Base-by-base conservation (phyloP, 1,140 invertebrate species). In the Lasioglossum albipes region DNA sequence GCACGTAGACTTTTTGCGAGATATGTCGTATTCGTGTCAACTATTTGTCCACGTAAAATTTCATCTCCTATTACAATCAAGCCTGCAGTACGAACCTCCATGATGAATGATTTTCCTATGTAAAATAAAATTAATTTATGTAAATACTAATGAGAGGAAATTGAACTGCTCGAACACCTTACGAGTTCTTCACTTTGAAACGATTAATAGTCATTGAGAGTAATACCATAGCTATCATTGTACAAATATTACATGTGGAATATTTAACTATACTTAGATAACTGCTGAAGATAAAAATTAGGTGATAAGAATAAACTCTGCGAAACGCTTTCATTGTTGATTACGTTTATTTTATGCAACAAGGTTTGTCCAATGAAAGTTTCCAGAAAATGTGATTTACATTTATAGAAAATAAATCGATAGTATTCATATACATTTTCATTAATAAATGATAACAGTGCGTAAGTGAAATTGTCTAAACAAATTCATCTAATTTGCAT, bases 61-160 rank as follows among this genome's bases (percentile, higher is more conserved):
- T 97, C 96, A 94, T 97, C 96, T 49, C 96, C 96, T 82, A 97
- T 95, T 7, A 96, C 94, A 89, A 95, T 93, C 71, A 95, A 85
- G 7, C 93, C 92, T 79, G 93, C 94, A 42, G 91, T 93, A 70
- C 84, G 66, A 41, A 86, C 69, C 22, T 89, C 84, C 87, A 91
- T 89, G 79, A 81, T 45, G 42, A 65, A 54, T 52, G 27, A n/a
- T 67, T 12, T 41, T 67, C 75, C 76, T 75, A 61, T 67, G n/a
- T 67, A 73, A 31, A 76, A 59, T 71, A 31, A 68, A 80, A 75
- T 31, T 52, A 20, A 57, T 62, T 42, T 36, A n/a, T 41, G 9
- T 79, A 57, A 72, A 13, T 72, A 72, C 68, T 18, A 41, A 16
- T 61, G 6, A 12, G 7, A 42, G 49, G 1, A 7, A 71, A 64